These are phyloP conservation scores for Brachirus orientalis DNA, from an alignment of 2,113 vertebrate genomes.

Conservation along the genomic window DNA sequence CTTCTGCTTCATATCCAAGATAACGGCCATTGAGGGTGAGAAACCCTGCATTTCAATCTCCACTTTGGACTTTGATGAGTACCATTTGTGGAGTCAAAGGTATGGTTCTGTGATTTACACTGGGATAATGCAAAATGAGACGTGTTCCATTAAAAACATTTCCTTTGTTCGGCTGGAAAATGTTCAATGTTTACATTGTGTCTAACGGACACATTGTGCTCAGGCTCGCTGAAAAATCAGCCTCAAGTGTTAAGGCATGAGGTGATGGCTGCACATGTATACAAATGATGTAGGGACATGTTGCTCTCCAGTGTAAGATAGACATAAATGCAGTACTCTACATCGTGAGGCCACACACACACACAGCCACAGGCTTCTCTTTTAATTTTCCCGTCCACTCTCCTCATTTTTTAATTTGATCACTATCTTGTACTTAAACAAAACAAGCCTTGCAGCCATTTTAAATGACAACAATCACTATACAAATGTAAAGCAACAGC, in stretches of 20 bases:
- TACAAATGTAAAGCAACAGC: slow-evolving; percentile 5
- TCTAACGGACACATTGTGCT: neutral
- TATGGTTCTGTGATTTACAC: neutral
- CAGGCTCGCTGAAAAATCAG: neutral
- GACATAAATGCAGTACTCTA: slow-evolving; percentile 20
- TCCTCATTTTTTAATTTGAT: slow-evolving; percentile 24
- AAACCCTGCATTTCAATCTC: too few species aligned
- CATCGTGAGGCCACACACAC: slow-evolving; percentile 11
- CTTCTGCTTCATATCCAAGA: too few species aligned
- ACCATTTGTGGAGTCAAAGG: too few species aligned
- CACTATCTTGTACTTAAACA: slow-evolving; percentile 28
- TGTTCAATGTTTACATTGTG: too few species aligned
- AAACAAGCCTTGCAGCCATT: slow-evolving; percentile 7
- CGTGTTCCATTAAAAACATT: too few species aligned
- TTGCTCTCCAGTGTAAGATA: slow-evolving; percentile 5
- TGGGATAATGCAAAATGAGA: too few species aligned
- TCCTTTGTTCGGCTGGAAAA: too few species aligned
- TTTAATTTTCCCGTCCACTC: slow-evolving; percentile 28
- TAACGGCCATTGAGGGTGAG: too few species aligned
- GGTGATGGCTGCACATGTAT: neutral
- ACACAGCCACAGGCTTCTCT: neutral
- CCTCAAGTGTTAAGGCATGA: neutral
- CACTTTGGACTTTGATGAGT: too few species aligned
- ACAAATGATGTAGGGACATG: neutral
- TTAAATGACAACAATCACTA: slow-evolving; percentile 30